Conservation (phyloP, 2,113 vertebrate genomes). For the Phoxinus phoxinus region DNA sequence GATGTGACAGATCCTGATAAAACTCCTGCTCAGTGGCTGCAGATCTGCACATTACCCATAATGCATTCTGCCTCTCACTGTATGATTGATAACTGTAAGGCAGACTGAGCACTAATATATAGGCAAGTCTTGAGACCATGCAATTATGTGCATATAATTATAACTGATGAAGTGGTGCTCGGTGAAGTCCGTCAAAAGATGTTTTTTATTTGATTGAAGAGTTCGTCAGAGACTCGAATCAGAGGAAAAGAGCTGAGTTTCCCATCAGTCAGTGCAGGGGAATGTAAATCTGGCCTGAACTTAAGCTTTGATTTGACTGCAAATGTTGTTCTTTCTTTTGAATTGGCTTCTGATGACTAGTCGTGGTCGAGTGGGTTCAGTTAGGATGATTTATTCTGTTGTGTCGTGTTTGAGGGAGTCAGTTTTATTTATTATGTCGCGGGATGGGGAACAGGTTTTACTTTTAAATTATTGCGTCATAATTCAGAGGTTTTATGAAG, state of each 20-base stretch:
- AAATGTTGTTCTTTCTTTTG: neutral
- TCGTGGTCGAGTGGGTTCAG: neutral
- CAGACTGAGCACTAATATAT: conserved; percentile 7
- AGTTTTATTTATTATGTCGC: neutral
- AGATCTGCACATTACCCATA: conserved; percentile 5
- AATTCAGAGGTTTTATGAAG: conserved; percentile 16
- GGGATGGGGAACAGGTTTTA: neutral
- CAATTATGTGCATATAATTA: conserved; percentile 37
- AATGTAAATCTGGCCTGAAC: neutral
- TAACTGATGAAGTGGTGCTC: conserved; percentile 28
- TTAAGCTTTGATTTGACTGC: neutral
- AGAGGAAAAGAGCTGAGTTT: conserved; percentile 5
- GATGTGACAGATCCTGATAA: neutral
- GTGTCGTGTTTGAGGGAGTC: neutral
- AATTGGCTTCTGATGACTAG: conserved; percentile 1
- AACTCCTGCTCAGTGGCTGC: neutral
- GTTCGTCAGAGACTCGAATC: conserved; percentile 12
- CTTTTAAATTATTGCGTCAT: neutral
- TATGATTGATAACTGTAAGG: conserved; percentile 18
- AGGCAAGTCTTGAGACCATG: conserved; percentile 11
- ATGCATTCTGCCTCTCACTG: neutral
- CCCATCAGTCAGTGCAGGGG: conserved; percentile 14
- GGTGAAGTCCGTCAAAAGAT: conserved; percentile 23
- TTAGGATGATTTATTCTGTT: neutral
- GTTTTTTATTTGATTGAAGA: conserved; percentile 39